These are phyloP conservation scores for Sebastes vulpes DNA, from an alignment of 2,797 vertebrate species.

Conservation along the genomic window DNA sequence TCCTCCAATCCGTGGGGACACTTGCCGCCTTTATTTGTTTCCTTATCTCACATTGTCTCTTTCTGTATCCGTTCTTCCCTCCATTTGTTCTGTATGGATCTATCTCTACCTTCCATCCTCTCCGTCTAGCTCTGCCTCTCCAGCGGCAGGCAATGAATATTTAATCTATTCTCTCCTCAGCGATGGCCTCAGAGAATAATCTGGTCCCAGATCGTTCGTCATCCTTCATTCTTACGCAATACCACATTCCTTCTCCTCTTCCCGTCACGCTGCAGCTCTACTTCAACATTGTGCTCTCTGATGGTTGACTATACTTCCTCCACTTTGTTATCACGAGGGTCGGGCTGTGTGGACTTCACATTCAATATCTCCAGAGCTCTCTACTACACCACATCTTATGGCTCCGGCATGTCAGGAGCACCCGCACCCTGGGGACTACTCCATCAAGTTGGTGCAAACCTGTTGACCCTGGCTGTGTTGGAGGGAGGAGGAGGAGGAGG, in stretches of 20 bases:
- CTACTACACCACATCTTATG: constrained; percentile 4
- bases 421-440: neutral
- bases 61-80: constrained; percentile 19
- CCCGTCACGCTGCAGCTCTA: constrained; percentile 22
- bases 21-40: constrained; percentile 29
- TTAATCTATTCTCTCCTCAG: constrained; percentile 69
- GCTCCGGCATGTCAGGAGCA: constrained; percentile 1
- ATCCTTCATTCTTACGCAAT: constrained; percentile 67
- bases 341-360: neutral
- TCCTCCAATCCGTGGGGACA: constrained; percentile 8
- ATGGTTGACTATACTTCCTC: neutral
- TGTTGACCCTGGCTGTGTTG: constrained; percentile 28
- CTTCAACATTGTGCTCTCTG: constrained; percentile 14
- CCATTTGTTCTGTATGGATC: constrained; percentile 18
- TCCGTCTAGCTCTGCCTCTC: constrained; percentile 62
- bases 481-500: neutral
- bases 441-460: constrained; percentile 40
- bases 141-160: constrained; percentile 71
- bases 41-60: constrained; percentile 9
- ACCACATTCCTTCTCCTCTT: constrained; percentile 45
- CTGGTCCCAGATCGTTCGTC: constrained; percentile 62
- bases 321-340: neutral
- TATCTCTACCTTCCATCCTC: constrained; percentile 22
- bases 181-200: constrained; percentile 75
- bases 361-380: neutral